phyloP scores from a whole-genome alignment of 2,888 invertebrate genomes.

The Lamellibrachia satsuma region DNA sequence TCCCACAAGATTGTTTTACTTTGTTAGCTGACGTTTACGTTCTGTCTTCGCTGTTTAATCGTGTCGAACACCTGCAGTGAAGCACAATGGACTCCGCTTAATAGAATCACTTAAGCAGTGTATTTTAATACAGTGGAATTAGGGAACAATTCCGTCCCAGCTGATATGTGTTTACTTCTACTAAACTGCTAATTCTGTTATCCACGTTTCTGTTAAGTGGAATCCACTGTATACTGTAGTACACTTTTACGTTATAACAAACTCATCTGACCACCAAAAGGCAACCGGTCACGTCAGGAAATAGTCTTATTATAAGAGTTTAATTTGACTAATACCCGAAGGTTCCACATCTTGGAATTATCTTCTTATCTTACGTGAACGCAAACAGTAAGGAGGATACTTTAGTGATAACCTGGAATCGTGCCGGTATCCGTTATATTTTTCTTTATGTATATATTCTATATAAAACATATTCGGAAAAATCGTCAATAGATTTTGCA shows the following conservation, averaged over 20 bases:
- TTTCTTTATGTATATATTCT: not conserved
- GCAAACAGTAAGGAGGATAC: not conserved
- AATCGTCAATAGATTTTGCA: not conserved
- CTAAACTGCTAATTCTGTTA: too few relatives aligned
- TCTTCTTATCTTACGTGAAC: not conserved
- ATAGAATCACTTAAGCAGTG: too few relatives aligned
- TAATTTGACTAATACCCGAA: not conserved
- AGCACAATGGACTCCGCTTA: not conserved
- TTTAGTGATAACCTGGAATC: not conserved
- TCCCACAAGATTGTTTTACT: not conserved
- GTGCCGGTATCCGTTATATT: not conserved
- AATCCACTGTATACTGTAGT: not conserved
- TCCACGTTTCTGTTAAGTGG: too few relatives aligned
- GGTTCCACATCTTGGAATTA: not conserved
- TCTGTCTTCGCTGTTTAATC: not conserved
- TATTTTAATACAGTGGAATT: too few relatives aligned
- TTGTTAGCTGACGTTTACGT: not conserved
- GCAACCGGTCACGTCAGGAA: not conserved
- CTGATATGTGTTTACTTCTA: too few relatives aligned
- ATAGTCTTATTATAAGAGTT: too few relatives aligned
- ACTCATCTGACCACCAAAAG: not conserved
- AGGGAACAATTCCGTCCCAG: too few relatives aligned
- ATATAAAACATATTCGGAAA: not conserved
- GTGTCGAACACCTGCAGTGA: not conserved
- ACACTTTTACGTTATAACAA: not conserved